Conservation (phyloP, 2,888 invertebrate species). For the Cephus nigrinus region DNA sequence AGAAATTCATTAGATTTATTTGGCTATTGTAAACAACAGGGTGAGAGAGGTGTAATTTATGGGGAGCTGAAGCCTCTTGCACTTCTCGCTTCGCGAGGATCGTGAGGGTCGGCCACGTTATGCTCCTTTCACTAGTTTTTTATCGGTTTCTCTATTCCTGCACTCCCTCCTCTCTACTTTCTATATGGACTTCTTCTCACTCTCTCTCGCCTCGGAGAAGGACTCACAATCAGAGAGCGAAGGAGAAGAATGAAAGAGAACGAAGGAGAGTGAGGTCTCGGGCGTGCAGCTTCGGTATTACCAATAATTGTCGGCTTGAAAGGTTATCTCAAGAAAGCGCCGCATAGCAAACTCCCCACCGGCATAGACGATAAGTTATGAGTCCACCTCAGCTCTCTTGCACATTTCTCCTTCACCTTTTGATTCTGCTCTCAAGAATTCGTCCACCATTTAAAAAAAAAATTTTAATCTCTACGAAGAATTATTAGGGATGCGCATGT, state of each 20-base stretch:
- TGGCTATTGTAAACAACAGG: conserved; percentile 54
- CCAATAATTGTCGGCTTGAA: conserved; percentile 64
- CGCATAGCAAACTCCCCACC: conserved; percentile 50
- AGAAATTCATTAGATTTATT: conserved; percentile 55
- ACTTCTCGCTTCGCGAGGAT: conserved; percentile 12
- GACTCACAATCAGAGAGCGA: not conserved
- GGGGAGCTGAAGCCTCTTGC: conserved; percentile 12
- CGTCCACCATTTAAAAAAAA: not conserved
- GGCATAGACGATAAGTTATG: conserved; percentile 50
- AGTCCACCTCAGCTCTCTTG: conserved; percentile 27
- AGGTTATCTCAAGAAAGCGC: conserved; percentile 59
- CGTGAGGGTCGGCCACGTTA: conserved; percentile 14
- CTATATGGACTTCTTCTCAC: not conserved
- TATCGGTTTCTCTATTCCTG: not conserved
- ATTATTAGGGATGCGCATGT: not conserved
- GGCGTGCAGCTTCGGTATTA: conserved; percentile 59
- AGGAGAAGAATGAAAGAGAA: not conserved
- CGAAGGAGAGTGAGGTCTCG: conserved; percentile 18
- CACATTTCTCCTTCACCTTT: not conserved
- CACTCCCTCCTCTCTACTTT: not conserved
- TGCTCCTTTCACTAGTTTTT: not conserved
- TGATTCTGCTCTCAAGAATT: not conserved
- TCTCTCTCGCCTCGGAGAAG: not conserved
- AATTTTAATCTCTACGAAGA: not conserved
- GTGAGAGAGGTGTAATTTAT: conserved; percentile 25